A percentile compares a stretch with the other conserved stretches of the same genome.
Evolutionary conservation across 2,113 vertebrate genomes (phyloP).

Genomic region (Tiliqua scincoides): DNA sequence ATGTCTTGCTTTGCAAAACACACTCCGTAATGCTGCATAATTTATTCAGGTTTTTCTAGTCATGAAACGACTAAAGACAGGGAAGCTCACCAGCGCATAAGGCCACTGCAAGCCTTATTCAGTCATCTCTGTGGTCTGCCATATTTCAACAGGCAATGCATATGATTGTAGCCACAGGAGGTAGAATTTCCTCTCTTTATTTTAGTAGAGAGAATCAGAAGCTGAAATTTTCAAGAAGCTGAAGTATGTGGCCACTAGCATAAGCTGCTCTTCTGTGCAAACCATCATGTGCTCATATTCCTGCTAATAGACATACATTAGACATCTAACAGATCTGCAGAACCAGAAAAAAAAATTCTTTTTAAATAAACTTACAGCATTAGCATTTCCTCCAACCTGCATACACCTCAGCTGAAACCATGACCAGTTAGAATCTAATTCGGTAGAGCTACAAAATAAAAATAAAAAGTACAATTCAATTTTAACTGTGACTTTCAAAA

Average conservation of each 20-base stretch:
- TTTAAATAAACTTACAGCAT: constrained; percentile 81
- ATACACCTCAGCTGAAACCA: constrained; percentile 98
- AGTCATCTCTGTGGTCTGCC: no score
- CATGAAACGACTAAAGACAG: not conserved
- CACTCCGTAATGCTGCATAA: not conserved
- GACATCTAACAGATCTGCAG: not conserved
- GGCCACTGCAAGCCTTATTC: not conserved
- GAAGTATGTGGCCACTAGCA: not conserved
- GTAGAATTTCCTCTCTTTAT: not conserved
- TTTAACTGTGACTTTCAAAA: constrained; percentile 12
- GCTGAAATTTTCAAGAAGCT: not conserved
- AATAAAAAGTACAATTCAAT: constrained; percentile 10
- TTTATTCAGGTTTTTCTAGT: not conserved
- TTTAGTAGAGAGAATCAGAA: not conserved
- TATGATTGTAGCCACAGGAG: not conserved
- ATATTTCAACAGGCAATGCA: no score
- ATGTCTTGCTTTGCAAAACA: not conserved
- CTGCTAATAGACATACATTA: not conserved
- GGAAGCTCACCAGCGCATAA: no score
- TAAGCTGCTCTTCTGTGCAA: not conserved
- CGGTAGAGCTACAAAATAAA: constrained; percentile 86
- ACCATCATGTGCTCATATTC: not conserved
- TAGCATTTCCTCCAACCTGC: constrained; percentile 96
- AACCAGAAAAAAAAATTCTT: not conserved
- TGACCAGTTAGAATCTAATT: constrained; percentile 96